Evolutionary conservation across 2,888 invertebrate species (phyloP), one percentile per base, ranked within the genome.

Genomic region (Tipula helvola): DNA sequence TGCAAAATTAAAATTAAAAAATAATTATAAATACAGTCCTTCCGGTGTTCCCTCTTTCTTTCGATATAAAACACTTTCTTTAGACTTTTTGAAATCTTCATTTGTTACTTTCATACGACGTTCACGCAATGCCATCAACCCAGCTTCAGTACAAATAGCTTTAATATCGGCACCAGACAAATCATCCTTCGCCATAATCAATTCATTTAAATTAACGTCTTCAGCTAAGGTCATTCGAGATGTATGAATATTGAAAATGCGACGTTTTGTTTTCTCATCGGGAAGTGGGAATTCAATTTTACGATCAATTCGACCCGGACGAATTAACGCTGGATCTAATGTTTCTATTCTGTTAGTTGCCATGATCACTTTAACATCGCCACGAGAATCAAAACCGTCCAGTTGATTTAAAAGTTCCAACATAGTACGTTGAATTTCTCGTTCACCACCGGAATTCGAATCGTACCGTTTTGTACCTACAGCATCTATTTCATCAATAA

Each of bases 21-120:
- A 57, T 10, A 57, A 28, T 95, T 97, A 99, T 90, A 99, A 94
- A 93, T 99, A 99, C 87, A 99, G 94, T 88, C 99, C 99, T 93
- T 99, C 99, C 0, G 99, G 99, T 85, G 99, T 99, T 88, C 99
- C 99, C 93, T 99, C 99, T 91, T 99, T 99, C 93, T 99, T 99
- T 87, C 99, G 95, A 91, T 99, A 99, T 86, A 99, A 93, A 41
- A 99, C 99, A 92, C 98, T 99, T 91, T 99, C 99, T 92, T 99
- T 99, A 0, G 99, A 98, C 91, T 99, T 99, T 91, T 97, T 97
- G 91, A 99, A 99, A 92, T 99, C 99, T 92, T 99, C 99, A 92
- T 98, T 99, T 88, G 98, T 99, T 44, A 99, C 99, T 92, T 99
- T 99, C 99, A 99, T 99, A 89, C 99, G 95, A 87, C 99, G 95